Base-by-base conservation (phyloP, 2,797 vertebrate genomes). In the Rhynchotus rufescens region DNA sequence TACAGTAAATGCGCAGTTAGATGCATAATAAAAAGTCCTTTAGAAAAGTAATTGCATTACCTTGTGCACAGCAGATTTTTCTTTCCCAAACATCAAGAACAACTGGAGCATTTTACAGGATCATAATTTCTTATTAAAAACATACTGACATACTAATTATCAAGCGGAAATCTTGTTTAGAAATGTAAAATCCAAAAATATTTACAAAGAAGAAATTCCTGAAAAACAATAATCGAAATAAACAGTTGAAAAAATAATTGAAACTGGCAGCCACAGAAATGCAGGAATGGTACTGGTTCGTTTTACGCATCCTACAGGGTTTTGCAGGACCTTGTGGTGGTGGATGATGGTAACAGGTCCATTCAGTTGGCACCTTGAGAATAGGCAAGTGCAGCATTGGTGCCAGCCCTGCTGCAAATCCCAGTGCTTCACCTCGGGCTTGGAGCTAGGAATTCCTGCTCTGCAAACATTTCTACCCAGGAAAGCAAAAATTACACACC, bases 31-130 rank as follows among this genome's bases (percentile, higher is more conserved):
- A 96, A 96, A 89, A 80, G 86, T 85, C 92, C 83, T 96, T 95
- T 88, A 91, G 85, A 89, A 92, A 97, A 97, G 71, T 97, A 97
- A 97, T 97, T 97, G 93, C 89, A 93, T 96, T 96, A 92, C 85
- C 87, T 92, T 84, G 82, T 52, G 47, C n/a, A 60, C 36, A 69
- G 82, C 52, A 87, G 82, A 92, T 96, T 96, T 96, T 96, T 95
- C 94, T 95, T 93, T 90, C 74, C 54, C 75, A 93, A 96, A 88
- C 56, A 90, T 66, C 64, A 92, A 77, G 78, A 95, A 83, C 84
- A 89, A 96, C 40, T 51, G 56, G 91, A 95, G 75, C 81, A 94
- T 94, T 97, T 97, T 86, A 93, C 65, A 90, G 88, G 40, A 59
- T 94, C 34, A 11, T 79, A 92, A 83, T 38, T 93, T 94, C 94